These are phyloP conservation scores for Zaprionus inermis DNA, from an alignment of 1,140 invertebrate genomes.

Conservation along the genomic window DNA sequence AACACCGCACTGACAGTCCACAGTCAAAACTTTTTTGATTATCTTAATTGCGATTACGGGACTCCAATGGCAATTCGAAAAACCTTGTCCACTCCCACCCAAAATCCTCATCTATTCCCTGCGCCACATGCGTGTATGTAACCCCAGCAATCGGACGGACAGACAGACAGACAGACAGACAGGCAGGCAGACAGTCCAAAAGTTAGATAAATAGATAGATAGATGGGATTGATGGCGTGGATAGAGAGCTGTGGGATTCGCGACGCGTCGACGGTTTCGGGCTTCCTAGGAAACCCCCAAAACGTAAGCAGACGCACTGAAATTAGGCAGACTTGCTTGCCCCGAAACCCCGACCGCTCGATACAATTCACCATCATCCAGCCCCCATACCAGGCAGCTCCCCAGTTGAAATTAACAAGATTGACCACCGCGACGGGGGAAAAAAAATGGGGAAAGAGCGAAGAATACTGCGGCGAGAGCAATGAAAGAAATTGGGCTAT, in stretches of 20 bases:
- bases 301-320: conserved; percentile 39
- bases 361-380: not conserved
- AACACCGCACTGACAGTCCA: conserved; percentile 67
- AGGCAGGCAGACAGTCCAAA: conserved; percentile 14
- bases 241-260: conserved; percentile 16
- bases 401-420: conserved; percentile 75
- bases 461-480: conserved; percentile 36
- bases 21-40: conserved; percentile 83
- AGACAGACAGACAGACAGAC: conserved; percentile 3
- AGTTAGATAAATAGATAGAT: conserved; percentile 63
- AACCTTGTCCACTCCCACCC: not conserved
- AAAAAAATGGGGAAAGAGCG: conserved; percentile 1
- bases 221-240: conserved; percentile 47
- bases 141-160: conserved; percentile 53
- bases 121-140: conserved; percentile 44
- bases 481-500: conserved; percentile 80
- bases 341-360: not conserved
- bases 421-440: conserved; percentile 53
- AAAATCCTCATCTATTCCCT: conserved; percentile 24
- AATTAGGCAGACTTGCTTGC: conserved; percentile 46
- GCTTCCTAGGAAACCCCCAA: conserved; percentile 23
- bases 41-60: conserved; percentile 81
- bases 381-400: conserved; percentile 3
- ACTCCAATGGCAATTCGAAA: conserved; percentile 17
- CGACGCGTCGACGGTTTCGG: conserved; percentile 4